phyloP scores from a whole-genome alignment of 2,888 invertebrate species.

The Nebria salina region DNA sequence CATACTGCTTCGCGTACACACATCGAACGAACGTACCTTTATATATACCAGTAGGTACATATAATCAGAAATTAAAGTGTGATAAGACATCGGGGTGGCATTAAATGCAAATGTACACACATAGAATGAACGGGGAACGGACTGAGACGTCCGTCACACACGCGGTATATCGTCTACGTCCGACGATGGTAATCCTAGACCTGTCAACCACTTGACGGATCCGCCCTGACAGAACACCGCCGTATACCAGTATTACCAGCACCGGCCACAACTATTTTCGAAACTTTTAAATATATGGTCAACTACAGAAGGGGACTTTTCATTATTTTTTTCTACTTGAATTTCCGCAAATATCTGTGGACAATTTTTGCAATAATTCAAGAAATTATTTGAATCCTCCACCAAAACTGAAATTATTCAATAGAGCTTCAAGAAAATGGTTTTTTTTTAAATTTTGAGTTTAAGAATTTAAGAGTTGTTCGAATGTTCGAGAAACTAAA shows the following conservation, averaged over 20 bases:
- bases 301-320: background rate
- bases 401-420: too few species aligned
- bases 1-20: background rate
- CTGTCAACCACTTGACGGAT: constrained; percentile 29
- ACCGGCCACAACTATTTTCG: constrained; percentile 4
- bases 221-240: constrained; percentile 20
- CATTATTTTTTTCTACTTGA: background rate
- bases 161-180: constrained; percentile 6
- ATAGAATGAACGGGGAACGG: background rate
- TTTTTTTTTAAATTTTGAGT: too few species aligned
- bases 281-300: background rate
- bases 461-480: background rate
- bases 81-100: constrained; percentile 12
- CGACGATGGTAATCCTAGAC: constrained; percentile 30
- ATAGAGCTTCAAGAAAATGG: too few species aligned
- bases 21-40: background rate
- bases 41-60: constrained; percentile 4
- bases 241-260: background rate
- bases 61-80: constrained; percentile 6
- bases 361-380: too few species aligned
- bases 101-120: constrained; percentile 4
- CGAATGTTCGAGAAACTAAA: background rate
- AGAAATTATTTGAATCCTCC: too few species aligned
- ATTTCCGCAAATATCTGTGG: too few species aligned
- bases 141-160: background rate